These are phyloP conservation scores for Aphodius granarius DNA, from an alignment of 2,888 invertebrate species.

Conservation along the genomic window DNA sequence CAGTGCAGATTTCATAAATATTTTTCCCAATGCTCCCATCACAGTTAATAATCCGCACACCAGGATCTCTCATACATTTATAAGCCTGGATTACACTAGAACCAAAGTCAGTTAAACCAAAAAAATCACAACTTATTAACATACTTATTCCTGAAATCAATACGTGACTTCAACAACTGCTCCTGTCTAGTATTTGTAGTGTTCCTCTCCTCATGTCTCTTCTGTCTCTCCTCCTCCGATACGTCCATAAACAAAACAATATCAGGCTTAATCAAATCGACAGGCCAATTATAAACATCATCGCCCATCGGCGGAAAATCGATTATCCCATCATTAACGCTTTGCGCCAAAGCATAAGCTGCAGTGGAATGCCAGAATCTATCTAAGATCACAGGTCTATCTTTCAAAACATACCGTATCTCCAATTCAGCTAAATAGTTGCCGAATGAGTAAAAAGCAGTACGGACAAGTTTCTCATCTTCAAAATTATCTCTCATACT, in stretches of 20 bases:
- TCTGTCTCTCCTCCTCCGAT: constrained; percentile 48
- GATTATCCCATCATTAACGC: constrained; percentile 39
- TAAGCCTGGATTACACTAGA: constrained; percentile 32
- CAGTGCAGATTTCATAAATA: not conserved
- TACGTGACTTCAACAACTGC: constrained; percentile 39
- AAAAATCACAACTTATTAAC: constrained; percentile 18
- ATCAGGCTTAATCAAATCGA: constrained; percentile 54
- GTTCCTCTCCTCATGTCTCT: constrained; percentile 45
- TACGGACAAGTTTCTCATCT: constrained; percentile 44
- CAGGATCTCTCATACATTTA: constrained; percentile 28
- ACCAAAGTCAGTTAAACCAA: not conserved
- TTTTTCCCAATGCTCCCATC: constrained; percentile 17
- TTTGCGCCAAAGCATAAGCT: constrained; percentile 52
- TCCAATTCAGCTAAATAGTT: constrained; percentile 55
- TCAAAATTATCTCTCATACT: constrained; percentile 48
- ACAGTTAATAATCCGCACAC: constrained; percentile 26
- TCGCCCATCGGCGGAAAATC: constrained; percentile 44
- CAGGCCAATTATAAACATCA: constrained; percentile 52
- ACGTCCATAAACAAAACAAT: constrained; percentile 52
- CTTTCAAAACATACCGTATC: constrained; percentile 41
- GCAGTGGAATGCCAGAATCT: constrained; percentile 57
- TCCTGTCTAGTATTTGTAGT: constrained; percentile 45
- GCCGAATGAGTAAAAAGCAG: constrained; percentile 54
- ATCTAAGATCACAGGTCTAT: constrained; percentile 53
- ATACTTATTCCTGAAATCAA: constrained; percentile 47